These are phyloP conservation scores for Sabellastarte sp. DNA, from an alignment of 2,888 invertebrate genomes.

Conservation along the genomic window DNA sequence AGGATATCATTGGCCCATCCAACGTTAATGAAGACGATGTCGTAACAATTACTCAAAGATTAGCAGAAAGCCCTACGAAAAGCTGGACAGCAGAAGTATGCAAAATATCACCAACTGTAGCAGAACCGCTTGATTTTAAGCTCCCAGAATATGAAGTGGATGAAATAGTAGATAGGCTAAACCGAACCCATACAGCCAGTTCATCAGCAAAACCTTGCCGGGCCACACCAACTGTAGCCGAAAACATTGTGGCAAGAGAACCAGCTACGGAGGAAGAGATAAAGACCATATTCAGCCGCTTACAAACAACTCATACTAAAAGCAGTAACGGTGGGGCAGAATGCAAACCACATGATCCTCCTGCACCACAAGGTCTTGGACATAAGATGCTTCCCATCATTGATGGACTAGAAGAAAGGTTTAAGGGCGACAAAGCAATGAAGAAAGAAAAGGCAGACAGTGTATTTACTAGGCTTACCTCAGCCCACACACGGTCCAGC, in stretches of 20 bases:
- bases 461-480: background rate
- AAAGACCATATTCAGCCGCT: background rate
- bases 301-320: background rate
- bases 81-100: background rate
- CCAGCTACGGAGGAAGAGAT: background rate
- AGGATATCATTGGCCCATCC: too few relatives aligned
- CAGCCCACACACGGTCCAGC: background rate
- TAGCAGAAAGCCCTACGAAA: too few relatives aligned
- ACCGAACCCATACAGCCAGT: background rate
- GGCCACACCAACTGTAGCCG: background rate
- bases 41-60: too few relatives aligned
- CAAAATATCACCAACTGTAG: background rate
- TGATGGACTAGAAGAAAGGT: background rate
- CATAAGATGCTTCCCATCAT: background rate
- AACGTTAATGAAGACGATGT: too few relatives aligned
- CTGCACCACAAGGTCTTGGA: background rate
- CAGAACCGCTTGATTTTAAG: too few relatives aligned
- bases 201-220: background rate
- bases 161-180: background rate
- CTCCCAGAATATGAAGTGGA: background rate
- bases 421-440: background rate
- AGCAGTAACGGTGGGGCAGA: background rate
- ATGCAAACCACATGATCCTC: background rate
- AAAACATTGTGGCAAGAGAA: background rate
- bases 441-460: background rate